Conservation (phyloP, 2,797 vertebrate genomes). For the Phrynocephalus vlangalii region DNA sequence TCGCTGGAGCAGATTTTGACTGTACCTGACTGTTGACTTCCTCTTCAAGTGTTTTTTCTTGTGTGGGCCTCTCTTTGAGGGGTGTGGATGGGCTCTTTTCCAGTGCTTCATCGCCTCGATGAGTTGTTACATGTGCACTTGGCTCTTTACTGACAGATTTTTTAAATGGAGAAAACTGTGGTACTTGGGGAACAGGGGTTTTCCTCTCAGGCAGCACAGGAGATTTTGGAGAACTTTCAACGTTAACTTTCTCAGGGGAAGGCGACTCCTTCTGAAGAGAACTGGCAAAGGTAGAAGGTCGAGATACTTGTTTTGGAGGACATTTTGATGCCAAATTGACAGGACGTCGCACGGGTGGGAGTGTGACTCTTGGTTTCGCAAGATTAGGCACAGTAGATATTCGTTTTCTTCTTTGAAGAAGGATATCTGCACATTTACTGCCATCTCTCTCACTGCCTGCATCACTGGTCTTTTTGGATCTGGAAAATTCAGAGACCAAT, state of each 20-base stretch:
- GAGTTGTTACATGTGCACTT: slow-evolving; percentile 26
- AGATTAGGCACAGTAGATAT: slow-evolving; percentile 82
- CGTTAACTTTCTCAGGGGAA: slow-evolving; percentile 44
- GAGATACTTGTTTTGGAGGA: slow-evolving; percentile 60
- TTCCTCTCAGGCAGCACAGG: slow-evolving; percentile 73
- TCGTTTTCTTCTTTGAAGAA: slow-evolving; percentile 88
- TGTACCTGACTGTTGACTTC: slow-evolving; percentile 48
- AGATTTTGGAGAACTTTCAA: slow-evolving; percentile 69
- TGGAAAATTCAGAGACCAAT: slow-evolving; percentile 69
- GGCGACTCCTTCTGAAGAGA: slow-evolving; percentile 59
- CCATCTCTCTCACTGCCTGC: slow-evolving; percentile 65
- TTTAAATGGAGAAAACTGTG: slow-evolving; percentile 75
- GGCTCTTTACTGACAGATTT: slow-evolving; percentile 61
- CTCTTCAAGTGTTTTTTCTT: slow-evolving; percentile 64
- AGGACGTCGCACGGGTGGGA: slow-evolving; percentile 70
- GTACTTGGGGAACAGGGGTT: slow-evolving; percentile 74
- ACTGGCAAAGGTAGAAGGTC: slow-evolving; percentile 34
- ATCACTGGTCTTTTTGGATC: slow-evolving; percentile 72
- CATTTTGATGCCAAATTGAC: slow-evolving; percentile 67
- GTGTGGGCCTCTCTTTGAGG: slow-evolving; percentile 75
- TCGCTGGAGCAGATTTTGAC: slow-evolving; percentile 47
- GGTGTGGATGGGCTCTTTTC: slow-evolving; percentile 65
- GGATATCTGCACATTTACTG: slow-evolving; percentile 68
- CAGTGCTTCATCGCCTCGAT: slow-evolving; percentile 50
- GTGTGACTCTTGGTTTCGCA: slow-evolving; percentile 83